Evolutionary conservation across 2,113 vertebrate species (phyloP).

Genomic region (Anoplopoma fimbria): DNA sequence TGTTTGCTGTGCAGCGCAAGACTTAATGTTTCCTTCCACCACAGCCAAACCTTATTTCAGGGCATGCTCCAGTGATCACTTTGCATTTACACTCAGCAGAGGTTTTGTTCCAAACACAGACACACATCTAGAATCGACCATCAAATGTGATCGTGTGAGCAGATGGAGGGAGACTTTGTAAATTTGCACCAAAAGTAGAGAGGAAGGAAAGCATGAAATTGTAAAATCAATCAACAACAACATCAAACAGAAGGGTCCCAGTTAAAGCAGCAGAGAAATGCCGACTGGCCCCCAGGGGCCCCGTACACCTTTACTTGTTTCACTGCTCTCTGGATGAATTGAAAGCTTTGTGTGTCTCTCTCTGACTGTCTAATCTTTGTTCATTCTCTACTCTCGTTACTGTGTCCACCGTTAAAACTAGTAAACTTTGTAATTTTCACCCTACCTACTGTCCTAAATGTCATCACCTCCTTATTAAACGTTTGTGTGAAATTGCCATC

Average conservation of each 20-base stretch:
- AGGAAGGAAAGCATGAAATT: background rate
- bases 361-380: background rate
- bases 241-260: constrained; percentile 30
- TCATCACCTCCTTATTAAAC: background rate
- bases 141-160: constrained; percentile 17
- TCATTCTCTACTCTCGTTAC: background rate
- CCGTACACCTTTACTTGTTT: constrained; percentile 14
- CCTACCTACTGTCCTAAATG: background rate
- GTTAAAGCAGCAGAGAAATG: constrained; percentile 38
- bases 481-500: background rate
- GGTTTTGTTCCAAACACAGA: constrained; percentile 46
- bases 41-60: constrained; percentile 71
- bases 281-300: constrained; percentile 7
- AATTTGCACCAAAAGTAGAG: constrained; percentile 12
- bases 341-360: constrained; percentile 30
- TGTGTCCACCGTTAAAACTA: background rate
- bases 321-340: background rate
- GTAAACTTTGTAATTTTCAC: background rate
- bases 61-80: constrained; percentile 59
- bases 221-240: constrained; percentile 18
- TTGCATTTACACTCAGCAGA: constrained; percentile 52
- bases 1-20: constrained; percentile 67
- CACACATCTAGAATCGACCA: constrained; percentile 44
- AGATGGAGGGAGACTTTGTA: constrained; percentile 9
- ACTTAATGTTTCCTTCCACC: constrained; percentile 76